A percentile compares a stretch with the other conserved stretches of the same genome.
Evolutionary conservation across 2,797 vertebrate genomes (phyloP).

Genomic region (Columba guinea): DNA sequence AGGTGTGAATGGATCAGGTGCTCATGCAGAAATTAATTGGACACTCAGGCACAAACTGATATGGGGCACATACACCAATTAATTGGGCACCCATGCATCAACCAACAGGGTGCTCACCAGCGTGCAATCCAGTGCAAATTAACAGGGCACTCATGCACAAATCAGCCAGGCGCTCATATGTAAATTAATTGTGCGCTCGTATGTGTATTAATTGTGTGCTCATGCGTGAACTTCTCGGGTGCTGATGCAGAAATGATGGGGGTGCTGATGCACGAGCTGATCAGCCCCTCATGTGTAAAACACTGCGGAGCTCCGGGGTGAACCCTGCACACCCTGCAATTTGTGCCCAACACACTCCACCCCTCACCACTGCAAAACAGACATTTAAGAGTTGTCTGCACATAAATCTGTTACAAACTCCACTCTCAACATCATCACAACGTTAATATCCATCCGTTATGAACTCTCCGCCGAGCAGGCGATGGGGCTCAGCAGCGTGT

Average conservation of each 20-base stretch:
- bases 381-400: not conserved
- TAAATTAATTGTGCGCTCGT: not conserved
- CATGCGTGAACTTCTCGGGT: not conserved
- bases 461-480: accelerated
- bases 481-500: accelerated
- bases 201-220: not conserved
- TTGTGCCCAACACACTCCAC: not conserved
- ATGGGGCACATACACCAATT: not conserved
- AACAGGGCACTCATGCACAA: not conserved
- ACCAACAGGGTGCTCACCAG: not conserved
- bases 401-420: not conserved
- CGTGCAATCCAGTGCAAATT: not conserved
- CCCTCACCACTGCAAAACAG: not conserved
- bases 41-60: not conserved
- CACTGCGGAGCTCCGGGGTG: accelerated
- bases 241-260: not conserved
- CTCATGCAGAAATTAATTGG: not conserved
- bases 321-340: not conserved
- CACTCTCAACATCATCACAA: not conserved
- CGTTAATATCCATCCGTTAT: accelerated
- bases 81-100: not conserved
- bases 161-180: not conserved
- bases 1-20: constrained; percentile 4
- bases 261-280: not conserved
- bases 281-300: not conserved